Evolutionary conservation across 92 coral and sea anemone species (phyloP), one percentile per base, ranked within the genome.

Genomic region (Epizoanthus scotinus): DNA sequence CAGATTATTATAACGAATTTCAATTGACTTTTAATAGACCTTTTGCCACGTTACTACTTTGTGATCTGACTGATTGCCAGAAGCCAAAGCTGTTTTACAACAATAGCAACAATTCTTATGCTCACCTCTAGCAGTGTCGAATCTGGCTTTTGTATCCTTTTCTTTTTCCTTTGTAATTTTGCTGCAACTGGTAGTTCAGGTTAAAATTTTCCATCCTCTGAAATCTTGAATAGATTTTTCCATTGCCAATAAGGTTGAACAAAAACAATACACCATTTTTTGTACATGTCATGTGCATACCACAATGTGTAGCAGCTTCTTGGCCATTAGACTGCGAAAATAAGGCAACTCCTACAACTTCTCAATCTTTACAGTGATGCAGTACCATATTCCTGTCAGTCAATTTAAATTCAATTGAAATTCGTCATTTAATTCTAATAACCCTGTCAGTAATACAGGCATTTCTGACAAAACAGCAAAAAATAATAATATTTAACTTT

Each of bases 41-140:
- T 26, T 47, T 47, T 47, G 52, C 52, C 52, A 10, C 14, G 52
- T 47, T 13, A 47, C 10, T 10, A 13, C 52, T 47, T 47, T 47
- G 52, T 24, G 36, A 29, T 62, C 18, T 18, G 31, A 2, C 27
- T n/a, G 67, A 47, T 47, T 8, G 4, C 27, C 67, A 62, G 38
- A 3, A 26, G 19, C 67, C 27, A 62, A 62, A 62, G 67, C 67
- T 22, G 17, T 3, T 25, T 25, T 6, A 26, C 26, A 12, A 26
- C 17, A 62, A 1, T 64, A 38, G 14, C 70, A 29, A n/a, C 6
- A 6, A 64, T 14, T 18, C 70, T 68, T n/a, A 68, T 42, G 73
- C 73, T 68, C 73, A 68, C 73, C 73, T 68, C 73, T 21, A 1
- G 42, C 55, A 38, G 56, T 38, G 73, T 17, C 21, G 54, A 44